Evolutionary conservation across 2,888 invertebrate genomes (phyloP), one percentile per base, ranked within the genome.

Genomic region (Orthosia gothica): DNA sequence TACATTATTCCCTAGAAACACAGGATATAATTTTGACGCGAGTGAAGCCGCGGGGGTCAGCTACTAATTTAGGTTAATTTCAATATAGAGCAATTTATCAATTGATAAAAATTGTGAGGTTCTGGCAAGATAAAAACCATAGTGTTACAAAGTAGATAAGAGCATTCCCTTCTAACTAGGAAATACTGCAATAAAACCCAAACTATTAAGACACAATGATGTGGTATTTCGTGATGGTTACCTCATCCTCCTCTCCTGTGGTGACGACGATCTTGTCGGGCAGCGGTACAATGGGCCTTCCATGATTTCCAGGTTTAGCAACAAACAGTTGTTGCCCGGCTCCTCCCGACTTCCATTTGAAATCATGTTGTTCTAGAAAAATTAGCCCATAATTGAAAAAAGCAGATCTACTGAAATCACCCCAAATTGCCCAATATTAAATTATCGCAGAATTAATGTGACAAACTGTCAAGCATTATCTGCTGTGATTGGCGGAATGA

Each of bases 231-330:
- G 70, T 20, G 7, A n/a, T 45, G 12, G 32, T 49, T 68, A 97
- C 97, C 95, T 99, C 99, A 47, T 99, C 98, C 92, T 99, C 99
- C 94, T 99, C 99, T 3, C 99, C 99, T 0, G 99, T 99, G 55
- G 97, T 97, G 0, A 99, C 98, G 61, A 98, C 98, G 66, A 99
- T 98, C 83, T 98, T 97, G 71, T 98, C 98, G 0, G 99, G 99
- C 69, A 99, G 95, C 1, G 98, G 98, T 80, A 99, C 97, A 57
- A 99, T 98, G 4, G 99, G 99, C 79, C 99, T 90, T 26, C 80
- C 83, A 3, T 74, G 71, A 61, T 70, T 73, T 13, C 40, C 78
- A 49, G 85, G 84, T 50, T 90, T 89, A 69, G 91, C 40, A 20
- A 88, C 89, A 90, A 98, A 98, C 3, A 98, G 96, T 63, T 97